Base-by-base conservation (phyloP, 2,113 vertebrate species). In the Chauna torquata region DNA sequence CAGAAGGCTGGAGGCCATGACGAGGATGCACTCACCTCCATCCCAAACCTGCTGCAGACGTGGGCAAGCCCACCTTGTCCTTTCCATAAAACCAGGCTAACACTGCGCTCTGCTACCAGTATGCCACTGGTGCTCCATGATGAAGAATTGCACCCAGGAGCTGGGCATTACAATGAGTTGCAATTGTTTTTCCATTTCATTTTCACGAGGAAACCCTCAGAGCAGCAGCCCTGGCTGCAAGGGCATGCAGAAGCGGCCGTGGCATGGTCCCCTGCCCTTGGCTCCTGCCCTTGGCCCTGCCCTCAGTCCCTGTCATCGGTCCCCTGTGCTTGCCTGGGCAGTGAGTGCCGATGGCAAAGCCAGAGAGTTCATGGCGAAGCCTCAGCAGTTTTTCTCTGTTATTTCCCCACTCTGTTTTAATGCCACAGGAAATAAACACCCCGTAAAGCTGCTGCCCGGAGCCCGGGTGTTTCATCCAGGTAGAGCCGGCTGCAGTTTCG, bases 361-460 rank as follows among this genome's bases (percentile, higher is more conserved):
- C 77, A 3, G 38, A n/a, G 47, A 23, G 3, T 8, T 65, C n/a
- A 1, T 3, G 49, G 17, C 1, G 2, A 8, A 71, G 42, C 38
- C 32, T n/a, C 68, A 8, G 59, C 44, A 3, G 3, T 30, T n/a
- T 50, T 42, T 40, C 71, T 69, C 57, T 2, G 2, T 68, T 85
- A 68, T 89, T 66, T 8, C 8, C 32, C 17, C 44, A 10, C 44
- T 38, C 71, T 3, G 11, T 30, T 90, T 90, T 14, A 30, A 4
- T 2, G 59, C 50, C 81, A 28, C 96, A 83, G 96, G 92, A 97
- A 75, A 94, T 77, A n/a, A 86, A 85, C n/a, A 15, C 50, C 55
- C 94, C 9, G 6, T 45, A 45, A 76, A 94, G 94, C 74, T 3
- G 2, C 57, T 77, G 75, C 34, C 69, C 23, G 4, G 90, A 75